Base-by-base conservation (phyloP, 1,140 invertebrate species). In the Drosophila malerkotliana region DNA sequence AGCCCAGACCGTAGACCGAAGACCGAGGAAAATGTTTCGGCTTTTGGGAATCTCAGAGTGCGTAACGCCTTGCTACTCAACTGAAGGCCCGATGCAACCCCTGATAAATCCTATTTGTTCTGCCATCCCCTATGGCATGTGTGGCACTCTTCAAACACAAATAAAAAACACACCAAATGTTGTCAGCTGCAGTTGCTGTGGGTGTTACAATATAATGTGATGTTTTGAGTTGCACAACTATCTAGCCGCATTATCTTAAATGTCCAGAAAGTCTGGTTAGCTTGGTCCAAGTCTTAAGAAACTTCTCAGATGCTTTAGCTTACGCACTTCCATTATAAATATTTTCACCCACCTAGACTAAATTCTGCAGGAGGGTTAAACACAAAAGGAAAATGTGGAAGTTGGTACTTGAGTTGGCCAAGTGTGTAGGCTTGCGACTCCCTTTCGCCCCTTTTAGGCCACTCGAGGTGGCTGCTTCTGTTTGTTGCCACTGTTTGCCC, bases 161-260 rank as follows among this genome's bases (percentile, higher is more conserved):
- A 21, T 10, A 47, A 47, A 47, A 30, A 26, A 41, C 72, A 64
- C 66, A 67, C 52, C 67, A 78, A 85, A 85, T 82, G 74, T 68
- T 81, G 69, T 78, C 83, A 87, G 82, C 82, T 87, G 81, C 81
- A 80, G 62, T 73, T 24, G 44, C 28, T 53, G 49, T 10, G 64
- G 59, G 82, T 85, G 77, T 64, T 61, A 67, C 63, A 62, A 15
- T 44, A 63, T 59, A 44, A 54, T 34, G 39, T 12, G 21, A 44
- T 52, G 32, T 63, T 34, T 64, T 26, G 14, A 32, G 5, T 53
- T 12, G 15, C 32, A 32, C 0, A 10, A 32, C 32, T 32, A 32
- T 10, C 32, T 8, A 10, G 8, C 32, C 9, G 8, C 8, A 32
- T 8, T 32, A 9, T 32, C 32, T 10, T 8, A 32, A 32, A 10